Evolutionary conservation across 2,888 invertebrate genomes (phyloP), one percentile per base, ranked within the genome.

Genomic region (Linnaemya tessellans): DNA sequence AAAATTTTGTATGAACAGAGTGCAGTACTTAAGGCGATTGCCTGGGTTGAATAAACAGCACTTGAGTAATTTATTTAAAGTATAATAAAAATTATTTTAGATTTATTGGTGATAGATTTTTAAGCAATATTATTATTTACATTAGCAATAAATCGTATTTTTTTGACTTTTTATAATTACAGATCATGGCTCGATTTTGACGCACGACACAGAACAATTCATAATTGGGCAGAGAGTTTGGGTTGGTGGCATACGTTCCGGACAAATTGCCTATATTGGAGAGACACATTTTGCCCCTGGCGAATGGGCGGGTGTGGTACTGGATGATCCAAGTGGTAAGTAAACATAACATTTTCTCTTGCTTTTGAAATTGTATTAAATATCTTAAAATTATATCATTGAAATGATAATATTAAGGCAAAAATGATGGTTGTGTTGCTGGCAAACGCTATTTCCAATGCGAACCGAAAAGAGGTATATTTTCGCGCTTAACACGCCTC

Each of bases 281-380:
- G 97, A 97, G 91, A 98, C 98, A 71, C 97, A 98, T 92, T 99
- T 99, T 93, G 99, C 98, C 18, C 97, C 98, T 22, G 99, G 99
- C 84, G 98, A 99, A 88, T 99, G 99, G 99, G 99, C 98, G 67
- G 99, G 99, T 68, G 96, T 99, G 84, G 99, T 98, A 84, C 95
- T 99, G 88, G 99, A 99, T 92, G 97, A 98, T 88, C 95, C 98
- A 54, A 96, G 97, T 90, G 99, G 99, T 92, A 87, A 88, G 88
- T 77, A 25, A 22, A 80, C n/a, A 73, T 46, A 9, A 15, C 4
- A 65, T 75, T 46, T 20, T 38, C 62, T 43, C 65, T 41, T 9
- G 0, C 60, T 25, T 41, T 65, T 43, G 13, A 15, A 11, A 20
- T 2, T 30, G 2, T 41, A 20, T 38, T 46, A 22, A 49, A 71